Percentiles rank a stretch among this genome's conserved stretches.
These are phyloP conservation scores for Caenorhabditis angaria DNA, from an alignment of 2,888 invertebrate species.

Conservation along the genomic window DNA sequence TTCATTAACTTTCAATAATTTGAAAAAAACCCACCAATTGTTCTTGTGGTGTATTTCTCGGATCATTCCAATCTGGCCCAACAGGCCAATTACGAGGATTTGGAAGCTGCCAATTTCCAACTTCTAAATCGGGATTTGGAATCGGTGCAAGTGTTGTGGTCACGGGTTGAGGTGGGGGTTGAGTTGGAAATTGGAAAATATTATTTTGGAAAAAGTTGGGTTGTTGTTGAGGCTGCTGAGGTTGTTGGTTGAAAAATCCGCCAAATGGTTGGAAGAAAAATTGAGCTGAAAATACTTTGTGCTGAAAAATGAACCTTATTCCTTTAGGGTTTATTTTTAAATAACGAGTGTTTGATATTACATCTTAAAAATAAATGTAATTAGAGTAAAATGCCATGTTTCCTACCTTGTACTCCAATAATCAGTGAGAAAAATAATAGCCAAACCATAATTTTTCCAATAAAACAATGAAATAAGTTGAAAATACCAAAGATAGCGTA, in stretches of 20 bases:
- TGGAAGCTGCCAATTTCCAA: conserved; percentile 47
- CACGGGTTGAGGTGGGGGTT: conserved; percentile 22
- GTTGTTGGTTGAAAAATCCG: conserved; percentile 32
- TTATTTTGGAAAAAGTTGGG: conserved; percentile 3
- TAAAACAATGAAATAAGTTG: neutral
- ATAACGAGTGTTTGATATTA: too few relatives aligned
- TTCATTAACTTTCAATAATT: neutral
- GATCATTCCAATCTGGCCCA: conserved; percentile 56
- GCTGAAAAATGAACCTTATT: too few relatives aligned
- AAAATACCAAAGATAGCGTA: neutral
- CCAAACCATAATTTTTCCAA: neutral
- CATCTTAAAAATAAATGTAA: too few relatives aligned
- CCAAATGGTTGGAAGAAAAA: conserved; percentile 37
- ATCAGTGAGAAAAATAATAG: neutral
- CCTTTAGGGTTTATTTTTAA: too few relatives aligned
- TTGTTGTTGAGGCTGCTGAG: conserved; percentile 15
- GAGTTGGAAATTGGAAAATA: conserved; percentile 15
- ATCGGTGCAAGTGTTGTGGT: conserved; percentile 36
- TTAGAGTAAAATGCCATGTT: too few relatives aligned
- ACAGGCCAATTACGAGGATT: conserved; percentile 49
- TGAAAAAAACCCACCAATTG: conserved; percentile 24
- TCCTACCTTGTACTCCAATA: neutral
- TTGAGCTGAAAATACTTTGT: conserved; percentile 24
- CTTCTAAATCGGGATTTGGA: conserved; percentile 46
- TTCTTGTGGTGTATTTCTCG: conserved; percentile 37